phyloP scores from a whole-genome alignment of 2,888 invertebrate genomes.

The Crocallis elinguaria region DNA sequence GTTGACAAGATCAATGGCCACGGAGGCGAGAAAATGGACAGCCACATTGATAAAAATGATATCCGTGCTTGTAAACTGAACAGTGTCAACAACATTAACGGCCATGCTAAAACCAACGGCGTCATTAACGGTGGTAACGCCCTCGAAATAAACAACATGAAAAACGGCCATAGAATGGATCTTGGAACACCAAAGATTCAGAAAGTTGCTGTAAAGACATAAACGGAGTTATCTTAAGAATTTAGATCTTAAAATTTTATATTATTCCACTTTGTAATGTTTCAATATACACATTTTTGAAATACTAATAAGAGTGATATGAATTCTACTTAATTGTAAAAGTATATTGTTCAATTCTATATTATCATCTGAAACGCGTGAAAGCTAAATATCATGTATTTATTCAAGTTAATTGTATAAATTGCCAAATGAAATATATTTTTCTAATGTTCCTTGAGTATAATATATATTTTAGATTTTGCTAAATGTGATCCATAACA shows the following conservation, averaged over 20 bases:
- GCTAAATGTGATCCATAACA: conserved; percentile 38
- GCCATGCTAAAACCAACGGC: conserved; percentile 29
- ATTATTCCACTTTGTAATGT: conserved; percentile 66
- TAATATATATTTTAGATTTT: conserved; percentile 47
- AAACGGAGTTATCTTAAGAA: conserved; percentile 51
- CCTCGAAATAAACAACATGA: conserved; percentile 49
- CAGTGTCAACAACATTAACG: conserved; percentile 47
- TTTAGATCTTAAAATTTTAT: conserved; percentile 63
- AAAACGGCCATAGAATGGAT: conserved; percentile 63
- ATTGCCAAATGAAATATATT: conserved; percentile 81
- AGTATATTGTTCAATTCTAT: conserved; percentile 26
- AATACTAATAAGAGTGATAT: conserved; percentile 33
- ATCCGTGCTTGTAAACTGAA: too few species aligned
- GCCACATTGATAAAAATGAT: conserved; percentile 35
- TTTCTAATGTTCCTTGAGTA: conserved; percentile 75
- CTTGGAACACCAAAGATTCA: conserved; percentile 79
- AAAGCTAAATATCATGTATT: conserved; percentile 35
- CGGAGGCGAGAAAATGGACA: conserved; percentile 43
- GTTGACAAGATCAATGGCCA: conserved; percentile 49
- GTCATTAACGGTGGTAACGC: conserved; percentile 46
- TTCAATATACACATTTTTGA: conserved; percentile 42
- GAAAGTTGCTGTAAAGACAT: conserved; percentile 78
- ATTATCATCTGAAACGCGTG: conserved; percentile 26
- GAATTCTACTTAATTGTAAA: conserved; percentile 27
- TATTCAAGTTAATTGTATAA: conserved; percentile 56